Evolutionary conservation across 2,113 vertebrate species (phyloP).

Genomic region (Urocolius indicus): DNA sequence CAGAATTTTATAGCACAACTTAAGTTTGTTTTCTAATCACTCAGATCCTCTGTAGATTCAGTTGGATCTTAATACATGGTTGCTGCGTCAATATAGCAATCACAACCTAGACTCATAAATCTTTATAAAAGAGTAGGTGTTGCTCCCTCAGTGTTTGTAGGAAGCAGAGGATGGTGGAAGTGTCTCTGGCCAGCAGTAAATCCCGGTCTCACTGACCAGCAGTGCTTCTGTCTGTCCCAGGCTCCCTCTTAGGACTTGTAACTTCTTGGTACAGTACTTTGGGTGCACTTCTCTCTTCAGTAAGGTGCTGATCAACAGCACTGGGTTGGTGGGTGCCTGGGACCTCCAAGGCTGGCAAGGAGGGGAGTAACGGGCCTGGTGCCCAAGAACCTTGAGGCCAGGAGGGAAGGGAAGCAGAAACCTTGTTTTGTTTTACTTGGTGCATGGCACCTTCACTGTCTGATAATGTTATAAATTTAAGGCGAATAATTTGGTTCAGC

Average conservation of each 20-base stretch:
- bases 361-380: not conserved
- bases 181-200: accelerated
- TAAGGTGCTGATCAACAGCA: not conserved
- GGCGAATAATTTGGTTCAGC: too few species aligned
- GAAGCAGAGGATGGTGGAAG: accelerated
- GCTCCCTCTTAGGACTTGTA: not conserved
- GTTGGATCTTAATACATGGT: not conserved
- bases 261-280: not conserved
- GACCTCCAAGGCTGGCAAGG: not conserved
- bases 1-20: not conserved
- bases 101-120: not conserved
- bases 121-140: accelerated
- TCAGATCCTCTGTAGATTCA: not conserved
- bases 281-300: not conserved
- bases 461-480: too few species aligned
- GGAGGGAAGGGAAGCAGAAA: not conserved
- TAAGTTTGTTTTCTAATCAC: not conserved
- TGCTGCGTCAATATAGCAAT: not conserved
- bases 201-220: not conserved
- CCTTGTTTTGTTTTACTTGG: not conserved
- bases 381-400: not conserved
- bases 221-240: not conserved
- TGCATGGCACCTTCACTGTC: not conserved
- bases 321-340: not conserved
- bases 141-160: not conserved